A percentile compares a stretch with the other conserved stretches of the same genome.
phyloP scores from a whole-genome alignment of 2,797 vertebrate genomes.

The Margarornis squamiger region DNA sequence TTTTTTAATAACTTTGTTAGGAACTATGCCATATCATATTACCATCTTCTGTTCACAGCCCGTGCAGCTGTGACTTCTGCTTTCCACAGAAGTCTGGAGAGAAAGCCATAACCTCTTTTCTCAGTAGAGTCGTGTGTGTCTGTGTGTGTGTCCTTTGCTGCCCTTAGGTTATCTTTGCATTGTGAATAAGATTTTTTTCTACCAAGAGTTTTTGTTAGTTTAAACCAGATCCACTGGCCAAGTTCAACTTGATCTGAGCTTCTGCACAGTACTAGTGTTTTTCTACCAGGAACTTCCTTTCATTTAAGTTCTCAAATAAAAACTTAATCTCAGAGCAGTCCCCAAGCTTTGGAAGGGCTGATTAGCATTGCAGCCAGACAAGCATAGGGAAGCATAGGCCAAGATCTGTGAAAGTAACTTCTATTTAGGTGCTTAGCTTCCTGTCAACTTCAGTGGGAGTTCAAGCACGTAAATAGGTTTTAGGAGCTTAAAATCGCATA shows the following conservation, averaged over 20 bases:
- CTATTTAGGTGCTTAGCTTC: constrained; percentile 26
- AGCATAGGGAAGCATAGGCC: background rate
- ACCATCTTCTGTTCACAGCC: constrained; percentile 57
- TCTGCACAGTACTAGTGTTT: background rate
- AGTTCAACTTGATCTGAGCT: background rate
- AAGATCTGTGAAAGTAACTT: constrained; percentile 7
- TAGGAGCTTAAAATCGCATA: background rate
- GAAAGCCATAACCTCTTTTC: constrained; percentile 32
- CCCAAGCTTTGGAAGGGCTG: background rate
- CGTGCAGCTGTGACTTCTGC: constrained; percentile 60
- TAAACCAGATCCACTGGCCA: background rate
- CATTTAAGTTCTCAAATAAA: constrained; percentile 2
- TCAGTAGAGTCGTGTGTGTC: background rate
- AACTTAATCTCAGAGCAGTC: background rate
- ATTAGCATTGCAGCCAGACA: background rate
- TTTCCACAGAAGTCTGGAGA: constrained; percentile 67
- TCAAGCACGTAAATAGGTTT: constrained; percentile 14
- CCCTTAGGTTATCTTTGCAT: background rate
- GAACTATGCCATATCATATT: constrained; percentile 71
- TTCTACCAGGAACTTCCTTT: background rate
- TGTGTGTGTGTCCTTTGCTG: constrained; percentile 33
- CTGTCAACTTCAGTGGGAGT: constrained; percentile 8
- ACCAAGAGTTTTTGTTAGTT: background rate
- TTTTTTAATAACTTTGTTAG: constrained; percentile 73
- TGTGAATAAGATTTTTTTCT: background rate